Evolutionary conservation across 2,888 invertebrate genomes (phyloP), one percentile per base, ranked within the genome.

Genomic region (Mongoloraphidia duomilia): DNA sequence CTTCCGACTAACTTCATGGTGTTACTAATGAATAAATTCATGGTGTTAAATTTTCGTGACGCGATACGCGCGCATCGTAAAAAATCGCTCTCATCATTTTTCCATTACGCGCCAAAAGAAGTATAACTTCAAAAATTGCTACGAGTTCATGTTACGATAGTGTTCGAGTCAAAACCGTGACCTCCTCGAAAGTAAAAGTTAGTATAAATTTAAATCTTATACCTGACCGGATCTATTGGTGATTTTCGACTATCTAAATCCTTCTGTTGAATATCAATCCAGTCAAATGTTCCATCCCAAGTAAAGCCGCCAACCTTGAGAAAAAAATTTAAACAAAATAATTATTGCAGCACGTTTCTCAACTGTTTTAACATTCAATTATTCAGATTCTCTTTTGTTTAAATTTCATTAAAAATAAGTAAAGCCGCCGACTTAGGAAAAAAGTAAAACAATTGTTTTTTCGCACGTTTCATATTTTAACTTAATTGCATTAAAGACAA

Each of bases 231-330:
- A 5, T 73, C 67, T 49, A 79, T 74, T 35, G 73, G 69, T 1
- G 74, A 75, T 2, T 76, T 73, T 10, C 79, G 70, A 0, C 80
- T 63, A 51, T 72, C 72, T 56, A 75, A 72, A 63, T 83, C 81
- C 12, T 74, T 66, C 50, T 79, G 75, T 10, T 84, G 80, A 41
- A 87, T 76, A 53, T 82, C 77, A 52, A 91, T 84, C 94, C 94
- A 95, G 3, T 86, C 91, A 67, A 95, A 95, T 68, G 95, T 92
- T 0, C 95, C 91, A 53, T 80, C 80, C 82, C 92, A 92, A 0
- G 82, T 81, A 64, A 89, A 89, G 5, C 87, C 87, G 2, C 89
- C 87, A 36, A 88, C 78, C 76, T 86, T 75, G 55, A 72, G 75
- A 51, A 60, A 65, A 8, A 61, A 61, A 53, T n/a, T n/a, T n/a